These are phyloP conservation scores for Drosophila acutilabella DNA, from an alignment of 2,888 invertebrate species.

Conservation along the genomic window DNA sequence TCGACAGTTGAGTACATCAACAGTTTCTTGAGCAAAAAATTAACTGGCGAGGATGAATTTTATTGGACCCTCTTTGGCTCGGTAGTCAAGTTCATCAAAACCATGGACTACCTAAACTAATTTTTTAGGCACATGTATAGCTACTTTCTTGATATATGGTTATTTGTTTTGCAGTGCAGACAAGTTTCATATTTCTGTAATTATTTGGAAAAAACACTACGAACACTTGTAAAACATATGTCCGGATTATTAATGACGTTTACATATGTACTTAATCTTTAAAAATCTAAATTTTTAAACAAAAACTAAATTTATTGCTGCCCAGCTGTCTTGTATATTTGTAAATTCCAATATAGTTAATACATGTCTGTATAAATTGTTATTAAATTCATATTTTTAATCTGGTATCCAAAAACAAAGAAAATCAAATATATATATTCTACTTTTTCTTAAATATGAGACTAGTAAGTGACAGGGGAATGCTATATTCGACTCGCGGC, in stretches of 20 bases:
- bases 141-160: slow-evolving; percentile 11
- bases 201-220: slow-evolving; percentile 25
- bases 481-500: too few species aligned
- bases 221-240: too few species aligned
- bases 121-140: slow-evolving; percentile 11
- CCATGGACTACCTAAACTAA: slow-evolving; percentile 88
- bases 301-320: slow-evolving; percentile 18
- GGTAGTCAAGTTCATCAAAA: slow-evolving; percentile 98
- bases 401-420: too few species aligned
- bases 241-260: slow-evolving; percentile 23
- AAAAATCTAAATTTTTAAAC: slow-evolving; percentile 14
- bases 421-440: too few species aligned
- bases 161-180: slow-evolving; percentile 10
- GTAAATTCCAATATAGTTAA: slow-evolving; percentile 46
- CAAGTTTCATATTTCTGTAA: slow-evolving; percentile 27
- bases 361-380: slow-evolving; percentile 25
- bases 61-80: slow-evolving; percentile 99
- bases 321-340: slow-evolving; percentile 25
- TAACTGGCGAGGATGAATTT: slow-evolving; percentile 96
- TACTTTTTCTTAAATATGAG: too few species aligned
- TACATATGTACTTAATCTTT: slow-evolving; percentile 26
- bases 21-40: slow-evolving; percentile 93
- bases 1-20: slow-evolving; percentile 98
- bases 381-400: too few species aligned
- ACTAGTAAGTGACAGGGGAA: too few species aligned